Percentiles rank a stretch among this genome's conserved stretches.
Evolutionary conservation across 2,797 vertebrate genomes (phyloP).

Genomic region (Cebuella pygmaea): DNA sequence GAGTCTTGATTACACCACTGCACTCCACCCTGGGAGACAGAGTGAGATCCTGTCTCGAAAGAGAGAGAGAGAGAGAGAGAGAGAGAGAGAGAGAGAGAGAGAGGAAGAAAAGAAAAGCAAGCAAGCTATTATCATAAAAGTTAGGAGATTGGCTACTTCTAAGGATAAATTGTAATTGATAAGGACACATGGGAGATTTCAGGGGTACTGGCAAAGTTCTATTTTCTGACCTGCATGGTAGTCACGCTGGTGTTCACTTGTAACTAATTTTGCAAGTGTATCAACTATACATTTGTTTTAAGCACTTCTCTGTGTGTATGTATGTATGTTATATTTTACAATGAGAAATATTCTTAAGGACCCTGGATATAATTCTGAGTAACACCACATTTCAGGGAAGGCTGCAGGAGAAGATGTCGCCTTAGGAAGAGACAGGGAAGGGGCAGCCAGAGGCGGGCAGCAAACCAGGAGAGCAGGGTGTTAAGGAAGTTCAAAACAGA

Average conservation of each 20-base stretch:
- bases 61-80: not conserved
- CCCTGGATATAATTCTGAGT: not conserved
- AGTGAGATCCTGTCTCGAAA: not conserved
- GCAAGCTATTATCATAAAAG: not conserved
- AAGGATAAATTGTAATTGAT: not conserved
- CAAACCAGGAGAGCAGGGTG: not conserved
- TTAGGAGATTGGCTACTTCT: not conserved
- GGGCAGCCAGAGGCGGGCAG: not conserved
- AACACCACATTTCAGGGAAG: not conserved
- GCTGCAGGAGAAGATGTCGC: not conserved
- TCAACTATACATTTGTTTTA: not conserved
- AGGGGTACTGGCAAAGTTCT: not conserved
- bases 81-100: no score
- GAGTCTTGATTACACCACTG: not conserved
- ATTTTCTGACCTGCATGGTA: not conserved
- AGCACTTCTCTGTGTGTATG: not conserved
- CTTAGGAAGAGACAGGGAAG: not conserved
- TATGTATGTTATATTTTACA: not conserved
- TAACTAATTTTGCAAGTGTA: conserved; percentile 26
- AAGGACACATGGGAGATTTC: not conserved
- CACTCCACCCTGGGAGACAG: not conserved
- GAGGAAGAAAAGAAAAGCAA: not conserved
- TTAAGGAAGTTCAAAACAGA: not conserved
- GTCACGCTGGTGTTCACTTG: not conserved
- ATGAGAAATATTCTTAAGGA: conserved; percentile 27